A percentile compares a stretch with the other conserved stretches of the same genome.
These are phyloP conservation scores for Nomia melanderi DNA, from an alignment of 1,140 invertebrate genomes.

Conservation along the genomic window DNA sequence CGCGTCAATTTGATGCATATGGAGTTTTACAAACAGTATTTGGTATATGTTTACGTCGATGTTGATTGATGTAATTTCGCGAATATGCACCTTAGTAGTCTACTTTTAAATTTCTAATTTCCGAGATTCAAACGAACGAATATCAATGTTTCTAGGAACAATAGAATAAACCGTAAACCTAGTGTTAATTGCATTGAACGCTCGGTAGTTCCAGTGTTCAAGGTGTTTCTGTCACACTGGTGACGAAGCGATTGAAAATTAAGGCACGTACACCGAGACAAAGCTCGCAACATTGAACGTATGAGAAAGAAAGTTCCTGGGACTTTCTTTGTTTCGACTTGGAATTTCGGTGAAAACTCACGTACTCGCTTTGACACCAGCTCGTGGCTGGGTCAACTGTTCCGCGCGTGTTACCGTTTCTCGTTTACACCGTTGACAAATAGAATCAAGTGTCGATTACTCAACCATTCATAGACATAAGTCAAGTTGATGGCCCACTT, in stretches of 20 bases:
- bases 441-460: not conserved
- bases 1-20: too few relatives aligned
- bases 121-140: too few relatives aligned
- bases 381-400: not conserved
- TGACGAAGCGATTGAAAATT: slow-evolving; percentile 50
- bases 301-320: slow-evolving; percentile 49
- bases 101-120: too few relatives aligned
- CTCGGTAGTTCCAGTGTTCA: too few relatives aligned
- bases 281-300: slow-evolving; percentile 40
- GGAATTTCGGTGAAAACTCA: slow-evolving; percentile 59
- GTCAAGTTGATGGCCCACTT: too few relatives aligned
- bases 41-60: too few relatives aligned
- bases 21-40: too few relatives aligned
- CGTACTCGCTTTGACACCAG: not conserved
- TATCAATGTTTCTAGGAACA: too few relatives aligned
- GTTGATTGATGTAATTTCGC: too few relatives aligned
- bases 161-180: too few relatives aligned
- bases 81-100: too few relatives aligned
- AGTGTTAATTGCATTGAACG: too few relatives aligned
- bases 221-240: not conserved
- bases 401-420: not conserved
- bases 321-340: slow-evolving; percentile 54
- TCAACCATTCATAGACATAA: not conserved
- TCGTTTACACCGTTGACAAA: not conserved
- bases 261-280: slow-evolving; percentile 52